Conservation (phyloP, 2,797 vertebrate species). For the Synaphobranchus kaupii region DNA sequence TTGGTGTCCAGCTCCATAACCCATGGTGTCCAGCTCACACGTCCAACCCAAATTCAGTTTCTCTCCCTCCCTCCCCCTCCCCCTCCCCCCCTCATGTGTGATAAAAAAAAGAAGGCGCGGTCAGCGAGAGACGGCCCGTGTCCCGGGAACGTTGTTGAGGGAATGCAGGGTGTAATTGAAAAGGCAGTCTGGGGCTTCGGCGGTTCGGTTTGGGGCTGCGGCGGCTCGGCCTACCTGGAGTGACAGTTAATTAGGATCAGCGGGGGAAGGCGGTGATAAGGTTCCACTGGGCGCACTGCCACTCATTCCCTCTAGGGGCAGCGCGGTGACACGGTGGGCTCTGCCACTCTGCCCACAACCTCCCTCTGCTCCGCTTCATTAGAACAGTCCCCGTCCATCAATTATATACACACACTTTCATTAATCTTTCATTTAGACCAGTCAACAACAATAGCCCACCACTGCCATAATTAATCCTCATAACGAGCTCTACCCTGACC, state of each 20-base stretch:
- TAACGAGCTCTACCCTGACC: conserved; percentile 56
- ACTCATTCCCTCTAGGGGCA: conserved; percentile 36
- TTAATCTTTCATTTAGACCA: conserved; percentile 69
- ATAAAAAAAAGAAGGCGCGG: conserved; percentile 12
- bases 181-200: conserved; percentile 36
- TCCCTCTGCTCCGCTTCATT: neutral
- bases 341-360: conserved; percentile 31
- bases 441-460: conserved; percentile 69
- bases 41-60: conserved; percentile 6
- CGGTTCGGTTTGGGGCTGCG: conserved; percentile 41
- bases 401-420: conserved; percentile 64
- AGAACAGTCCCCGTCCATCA: conserved; percentile 54
- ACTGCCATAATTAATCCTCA: conserved; percentile 70
- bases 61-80: neutral
- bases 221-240: conserved; percentile 66
- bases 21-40: neutral
- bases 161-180: conserved; percentile 34
- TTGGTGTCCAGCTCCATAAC: no score
- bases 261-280: conserved; percentile 60
- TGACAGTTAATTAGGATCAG: conserved; percentile 73
- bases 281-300: conserved; percentile 39
- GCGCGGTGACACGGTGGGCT: conserved; percentile 51
- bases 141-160: neutral
- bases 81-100: neutral
- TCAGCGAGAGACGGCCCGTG: conserved; percentile 16